Evolutionary conservation across 1,140 invertebrate genomes (phyloP), one percentile per base, ranked within the genome.

Genomic region (Aphidius ervi): DNA sequence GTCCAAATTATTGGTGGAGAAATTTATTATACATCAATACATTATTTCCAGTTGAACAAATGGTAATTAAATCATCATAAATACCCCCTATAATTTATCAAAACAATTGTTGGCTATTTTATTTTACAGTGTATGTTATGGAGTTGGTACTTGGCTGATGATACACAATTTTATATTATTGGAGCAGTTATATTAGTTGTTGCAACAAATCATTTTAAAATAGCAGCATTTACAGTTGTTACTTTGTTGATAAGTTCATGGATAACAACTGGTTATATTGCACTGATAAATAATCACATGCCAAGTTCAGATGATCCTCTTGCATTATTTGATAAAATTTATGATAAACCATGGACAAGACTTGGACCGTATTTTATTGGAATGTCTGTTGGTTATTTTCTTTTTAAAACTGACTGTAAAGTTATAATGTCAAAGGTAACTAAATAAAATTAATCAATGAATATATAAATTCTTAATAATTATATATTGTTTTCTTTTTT

Each of bases 121-220:
- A 63, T 58, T 65, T 83, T 84, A 9, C 76, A 93, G 90, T 93
- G 91, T 68, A 92, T 92, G 90, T 70, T 92, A 37, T 93, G 91
- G 90, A 92, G 90, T 80, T 93, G 91, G 90, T 92, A 93, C 68
- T 74, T 93, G n/a, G 89, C 90, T 0, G 90, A 92, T 65, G 91
- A 93, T 68, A 91, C 90, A 0, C 91, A 93, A 70, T 92, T 92
- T 75, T 93, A 92, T 68, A 83, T 91, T 23, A 82, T 93, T 39
- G 90, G 90, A 41, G 87, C 88, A 1, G 84, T 92, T 6, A 86
- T 92, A 9, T 76, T 93, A 3, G 89, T 93, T 52, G 68, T 92
- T 46, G 89, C 88, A 4, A 85, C 81, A 63, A 90, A 88, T 65
- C 86, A 92, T 68, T 90, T 92, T 66, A 90, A 88, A 72, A 75